These are phyloP conservation scores for Anolis apletophallus DNA, from an alignment of 2,797 vertebrate genomes.

Conservation along the genomic window DNA sequence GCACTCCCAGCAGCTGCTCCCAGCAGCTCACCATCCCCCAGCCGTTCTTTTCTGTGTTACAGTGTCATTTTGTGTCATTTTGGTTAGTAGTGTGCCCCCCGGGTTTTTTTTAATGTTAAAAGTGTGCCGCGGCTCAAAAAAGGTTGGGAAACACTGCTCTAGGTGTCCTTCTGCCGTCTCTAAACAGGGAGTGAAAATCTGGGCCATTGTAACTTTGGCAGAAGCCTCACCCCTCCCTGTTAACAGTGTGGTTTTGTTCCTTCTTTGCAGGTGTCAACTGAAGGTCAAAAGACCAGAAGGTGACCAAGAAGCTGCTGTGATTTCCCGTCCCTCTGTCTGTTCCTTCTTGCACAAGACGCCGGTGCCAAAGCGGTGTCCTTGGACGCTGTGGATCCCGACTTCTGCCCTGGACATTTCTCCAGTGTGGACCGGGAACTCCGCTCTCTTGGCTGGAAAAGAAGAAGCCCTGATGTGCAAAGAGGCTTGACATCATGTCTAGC, in stretches of 20 bases:
- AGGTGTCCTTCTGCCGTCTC: neutral
- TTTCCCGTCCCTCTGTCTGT: no score
- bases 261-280: neutral
- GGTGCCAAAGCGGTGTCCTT: no score
- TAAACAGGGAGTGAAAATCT: neutral
- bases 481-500: accelerated
- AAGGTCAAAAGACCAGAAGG: neutral
- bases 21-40: no score
- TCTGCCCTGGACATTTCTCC: accelerated
- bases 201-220: neutral
- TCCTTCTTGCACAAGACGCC: neutral
- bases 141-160: no score
- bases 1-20: no score
- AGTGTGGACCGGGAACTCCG: neutral
- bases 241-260: neutral
- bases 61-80: no score
- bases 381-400: no score
- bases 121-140: no score
- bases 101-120: no score
- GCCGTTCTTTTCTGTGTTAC: no score
- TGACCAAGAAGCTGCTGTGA: neutral
- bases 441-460: neutral
- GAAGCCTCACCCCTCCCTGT: no score
- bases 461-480: neutral
- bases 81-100: no score